Base-by-base conservation (phyloP, 2,113 vertebrate genomes). In the Cisticola juncidis region DNA sequence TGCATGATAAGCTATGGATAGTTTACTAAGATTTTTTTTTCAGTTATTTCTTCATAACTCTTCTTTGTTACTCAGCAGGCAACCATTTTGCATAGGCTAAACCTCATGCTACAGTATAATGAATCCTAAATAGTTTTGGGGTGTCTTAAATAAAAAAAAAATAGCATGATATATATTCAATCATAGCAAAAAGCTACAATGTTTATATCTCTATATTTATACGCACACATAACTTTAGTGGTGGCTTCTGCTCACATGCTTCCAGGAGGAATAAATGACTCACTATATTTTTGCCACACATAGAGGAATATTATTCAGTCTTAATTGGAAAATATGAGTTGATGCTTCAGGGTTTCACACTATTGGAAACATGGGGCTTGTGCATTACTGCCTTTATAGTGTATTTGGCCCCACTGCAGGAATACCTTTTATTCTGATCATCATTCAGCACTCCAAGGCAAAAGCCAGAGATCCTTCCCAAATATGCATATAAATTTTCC, bases 291-390 rank as follows among this genome's bases (percentile, higher is more conserved):
- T 97, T 97, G 84, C 88, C 92, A 66, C 54, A 87, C 45, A 79
- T 24, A 96, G 85, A 84, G 72, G 84, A 97, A 83, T 65, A 96
- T 96, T 95, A 97, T 71, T 97, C 92, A 92, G 12, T 76, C 71
- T 62, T 97, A 98, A 97, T 44, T 97, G 92, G 94, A 96, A 97
- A 97, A 95, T 86, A 94, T 42, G 77, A 97, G 91, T 58, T 90
- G 86, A 95, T 96, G 84, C 53, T 97, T 97, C 94, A 86, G 81
- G 21, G 35, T 77, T 97, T 73, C 91, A 93, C 56, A 77, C 47
- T 54, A 48, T 28, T 28, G 50, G 61, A 87, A 95, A 89, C 77
- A 73, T 51, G 82, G 76, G 40, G 64, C 76, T 95, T 81, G 42
- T 81, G 82, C 88, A 48, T 53, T 74, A 73, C 21, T 12, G 42